These are phyloP conservation scores for Rhynchomys soricoides DNA, from an alignment of 2,113 vertebrate genomes.

Conservation along the genomic window DNA sequence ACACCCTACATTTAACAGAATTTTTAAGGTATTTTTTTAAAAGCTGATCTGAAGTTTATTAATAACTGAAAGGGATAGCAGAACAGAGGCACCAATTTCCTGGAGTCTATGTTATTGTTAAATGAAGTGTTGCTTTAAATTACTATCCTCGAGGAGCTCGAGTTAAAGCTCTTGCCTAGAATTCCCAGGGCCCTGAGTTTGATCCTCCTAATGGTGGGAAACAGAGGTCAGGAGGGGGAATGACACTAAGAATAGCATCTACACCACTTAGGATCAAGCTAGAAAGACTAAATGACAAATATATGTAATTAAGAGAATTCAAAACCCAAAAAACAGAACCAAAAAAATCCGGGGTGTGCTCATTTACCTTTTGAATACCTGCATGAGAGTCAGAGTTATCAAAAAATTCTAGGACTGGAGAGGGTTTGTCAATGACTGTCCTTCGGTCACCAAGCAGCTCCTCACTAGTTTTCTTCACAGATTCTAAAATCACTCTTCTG, in stretches of 20 bases:
- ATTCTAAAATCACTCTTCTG: slow-evolving; percentile 36
- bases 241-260: not conserved
- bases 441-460: slow-evolving; percentile 8
- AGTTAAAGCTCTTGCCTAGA: not conserved
- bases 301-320: not conserved
- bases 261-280: not conserved
- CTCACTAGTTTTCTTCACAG: not conserved
- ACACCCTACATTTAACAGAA: not conserved
- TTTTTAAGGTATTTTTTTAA: not conserved
- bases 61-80: not conserved
- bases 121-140: slow-evolving; percentile 5
- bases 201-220: not conserved
- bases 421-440: not conserved
- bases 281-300: slow-evolving; percentile 20
- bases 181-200: no score
- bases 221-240: not conserved
- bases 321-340: not conserved
- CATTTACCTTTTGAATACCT: slow-evolving; percentile 68
- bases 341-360: not conserved
- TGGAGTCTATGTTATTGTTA: not conserved
- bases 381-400: slow-evolving; percentile 43
- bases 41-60: not conserved
- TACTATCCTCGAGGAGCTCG: not conserved
- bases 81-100: not conserved
- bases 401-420: slow-evolving; percentile 29